Base-by-base conservation (phyloP, 1,140 invertebrate species). In the Gonatopus flavifemur region DNA sequence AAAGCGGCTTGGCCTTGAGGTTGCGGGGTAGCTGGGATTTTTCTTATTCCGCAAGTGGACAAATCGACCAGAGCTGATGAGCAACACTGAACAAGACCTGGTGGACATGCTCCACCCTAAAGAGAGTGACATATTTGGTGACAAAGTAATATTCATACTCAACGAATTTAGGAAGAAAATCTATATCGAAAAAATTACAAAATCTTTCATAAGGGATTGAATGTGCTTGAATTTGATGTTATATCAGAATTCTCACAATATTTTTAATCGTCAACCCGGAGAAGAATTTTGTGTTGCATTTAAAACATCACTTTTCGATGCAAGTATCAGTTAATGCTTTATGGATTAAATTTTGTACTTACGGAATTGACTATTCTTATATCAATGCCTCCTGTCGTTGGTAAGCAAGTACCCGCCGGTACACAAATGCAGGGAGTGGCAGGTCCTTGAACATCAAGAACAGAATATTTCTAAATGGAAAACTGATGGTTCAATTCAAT, bases 281-380 rank as follows among this genome's bases (percentile, higher is more conserved):
- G 15, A 9, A 13, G 19, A 46, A 3, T 25, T 28, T 7, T 28
- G 6, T 28, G 6, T 28, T 7, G 12, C 6, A 28, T 28, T 7
- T 28, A 12, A 2, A n/a, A 3, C 5, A 31, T 12, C 12, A 12
- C 3, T 35, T 22, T 39, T 20, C n/a, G 3, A 22, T 54, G 13
- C 0, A 36, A 21, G 16, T 32, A 10, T 35, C 19, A 18, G 16
- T 16, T 24, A 46, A 12, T 7, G 15, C 41, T 3, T 28, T 13
- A 9, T 13, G 13, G 8, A 31, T 18, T 10, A 35, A 46, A 28
- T 16, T 48, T 59, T 38, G 31, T 55, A 64, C 71, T 66, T 75
- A 82, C 83, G 41, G 67, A 79, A 51, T 80, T 83, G 2, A 85
- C 83, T 16, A 86, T 85, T 53, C 84, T 74, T 52, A 85, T 73